phyloP scores from a whole-genome alignment of 2,888 invertebrate species.

The Psylliodes chrysocephalus region DNA sequence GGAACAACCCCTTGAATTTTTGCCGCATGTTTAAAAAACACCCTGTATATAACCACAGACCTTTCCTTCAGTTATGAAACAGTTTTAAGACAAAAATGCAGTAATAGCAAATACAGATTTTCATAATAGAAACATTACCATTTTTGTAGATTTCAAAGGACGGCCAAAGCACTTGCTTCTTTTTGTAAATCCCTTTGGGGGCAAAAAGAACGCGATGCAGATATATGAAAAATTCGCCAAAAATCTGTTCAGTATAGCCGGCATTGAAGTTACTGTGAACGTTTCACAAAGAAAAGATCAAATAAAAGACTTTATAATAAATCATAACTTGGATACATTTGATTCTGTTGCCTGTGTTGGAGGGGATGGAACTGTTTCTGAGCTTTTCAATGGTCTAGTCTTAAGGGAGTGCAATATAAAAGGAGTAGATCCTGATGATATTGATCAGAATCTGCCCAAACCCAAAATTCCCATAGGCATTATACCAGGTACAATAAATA shows the following conservation, averaged over 20 bases:
- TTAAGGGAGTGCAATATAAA: constrained; percentile 67
- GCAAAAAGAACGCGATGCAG: constrained; percentile 76
- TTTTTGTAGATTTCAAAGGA: constrained; percentile 65
- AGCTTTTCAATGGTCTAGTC: constrained; percentile 80
- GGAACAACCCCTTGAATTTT: too few species aligned
- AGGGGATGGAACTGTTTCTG: constrained; percentile 88
- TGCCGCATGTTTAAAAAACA: too few species aligned
- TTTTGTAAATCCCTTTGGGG: constrained; percentile 88
- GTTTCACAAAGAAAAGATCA: constrained; percentile 82
- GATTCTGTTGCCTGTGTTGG: constrained; percentile 84
- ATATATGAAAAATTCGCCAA: constrained; percentile 80
- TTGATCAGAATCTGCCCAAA: constrained; percentile 64
- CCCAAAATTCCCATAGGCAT: constrained; percentile 72
- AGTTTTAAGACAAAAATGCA: too few species aligned
- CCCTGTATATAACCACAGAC: too few species aligned
- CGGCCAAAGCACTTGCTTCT: constrained; percentile 79
- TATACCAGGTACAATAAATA: constrained; percentile 61
- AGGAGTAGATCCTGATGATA: constrained; percentile 68
- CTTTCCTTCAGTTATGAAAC: too few species aligned
- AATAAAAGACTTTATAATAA: constrained; percentile 75
- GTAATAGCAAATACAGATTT: too few species aligned
- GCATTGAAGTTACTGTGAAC: constrained; percentile 73
- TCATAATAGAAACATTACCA: too few species aligned
- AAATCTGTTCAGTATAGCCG: constrained; percentile 72
- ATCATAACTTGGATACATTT: constrained; percentile 68